These are phyloP conservation scores for Spheniscus humboldti DNA, from an alignment of 2,797 vertebrate species.

Conservation along the genomic window DNA sequence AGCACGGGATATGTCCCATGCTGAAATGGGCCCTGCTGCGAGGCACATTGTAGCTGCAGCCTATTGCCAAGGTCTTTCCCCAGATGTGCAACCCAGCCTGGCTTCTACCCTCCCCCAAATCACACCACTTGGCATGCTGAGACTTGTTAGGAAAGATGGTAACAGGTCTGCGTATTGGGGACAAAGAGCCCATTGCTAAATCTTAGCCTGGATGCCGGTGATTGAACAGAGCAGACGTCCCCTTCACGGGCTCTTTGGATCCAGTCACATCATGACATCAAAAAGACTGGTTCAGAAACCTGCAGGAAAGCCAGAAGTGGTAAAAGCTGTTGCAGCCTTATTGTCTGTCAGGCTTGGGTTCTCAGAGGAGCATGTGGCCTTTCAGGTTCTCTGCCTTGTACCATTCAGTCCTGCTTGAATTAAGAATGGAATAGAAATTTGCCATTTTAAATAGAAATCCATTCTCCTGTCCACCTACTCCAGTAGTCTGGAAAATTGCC, in stretches of 20 bases:
- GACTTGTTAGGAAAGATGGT: neutral
- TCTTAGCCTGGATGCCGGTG: neutral
- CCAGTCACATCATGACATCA: neutral
- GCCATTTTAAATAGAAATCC: neutral
- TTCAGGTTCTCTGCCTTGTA: neutral
- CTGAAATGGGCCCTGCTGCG: neutral
- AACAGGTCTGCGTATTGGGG: accelerated
- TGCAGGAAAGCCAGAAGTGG: neutral
- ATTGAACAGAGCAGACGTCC: neutral
- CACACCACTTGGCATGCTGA: neutral
- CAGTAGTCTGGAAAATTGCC: neutral
- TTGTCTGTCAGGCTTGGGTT: neutral
- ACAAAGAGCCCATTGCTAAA: neutral
- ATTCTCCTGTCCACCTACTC: neutral
- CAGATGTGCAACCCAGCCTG: neutral
- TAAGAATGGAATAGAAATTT: neutral
- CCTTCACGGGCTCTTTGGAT: neutral
- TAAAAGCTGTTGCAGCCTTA: neutral
- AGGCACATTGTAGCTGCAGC: neutral
- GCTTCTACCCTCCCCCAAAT: neutral
- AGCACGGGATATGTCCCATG: neutral
- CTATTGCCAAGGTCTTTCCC: neutral
- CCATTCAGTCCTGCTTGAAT: neutral
- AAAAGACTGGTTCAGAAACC: neutral
- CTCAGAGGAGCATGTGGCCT: neutral